Evolutionary conservation across 2,888 invertebrate species (phyloP), one percentile per base, ranked within the genome.

Genomic region (Dicycla oo): DNA sequence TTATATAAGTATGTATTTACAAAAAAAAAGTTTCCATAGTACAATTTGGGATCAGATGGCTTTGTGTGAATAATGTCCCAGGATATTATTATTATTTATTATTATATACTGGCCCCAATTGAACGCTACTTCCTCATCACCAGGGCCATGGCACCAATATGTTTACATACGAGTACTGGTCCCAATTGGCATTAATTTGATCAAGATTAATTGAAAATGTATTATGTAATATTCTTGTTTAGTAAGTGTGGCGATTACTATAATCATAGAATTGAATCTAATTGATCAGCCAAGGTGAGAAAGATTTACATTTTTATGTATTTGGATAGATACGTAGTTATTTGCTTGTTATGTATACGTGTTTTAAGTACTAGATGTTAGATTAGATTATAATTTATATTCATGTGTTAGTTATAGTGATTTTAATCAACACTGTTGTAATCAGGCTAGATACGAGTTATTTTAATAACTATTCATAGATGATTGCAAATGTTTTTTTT

Each of bases 261-360:
- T 47, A 81, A 18, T 11, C 30, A 54, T 40, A 51, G 69, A 80
- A 80, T 82, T 83, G 68, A 82, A 80, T 77, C 53, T 74, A 82
- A 82, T 77, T 80, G 81, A 57, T 53, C 73, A 45, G 11, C 51
- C 68, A 80, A 83, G 84, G 82, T 69, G 73, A 80, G 72, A 71
- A 82, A 54, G 11, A 82, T 83, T 82, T 60, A 58, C 72, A 83
- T 83, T 69, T 76, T 82, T 73, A 75, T 75, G 73, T 82, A 79
- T 82, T 78, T 69, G 56, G 69, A 43, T 60, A 53, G 13, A 18
- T 61, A 70, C 15, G 47, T 68, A 13, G 49, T 57, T 76, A 61
- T 51, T 43, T 49, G 45, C 43, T 43, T 38, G 40, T 61, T 69
- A 60, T 34, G 43, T 49, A 20, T 47, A 54, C 30, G 26, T n/a